These are phyloP conservation scores for Pomacea canaliculata DNA, from an alignment of 2,888 invertebrate genomes.

Conservation along the genomic window DNA sequence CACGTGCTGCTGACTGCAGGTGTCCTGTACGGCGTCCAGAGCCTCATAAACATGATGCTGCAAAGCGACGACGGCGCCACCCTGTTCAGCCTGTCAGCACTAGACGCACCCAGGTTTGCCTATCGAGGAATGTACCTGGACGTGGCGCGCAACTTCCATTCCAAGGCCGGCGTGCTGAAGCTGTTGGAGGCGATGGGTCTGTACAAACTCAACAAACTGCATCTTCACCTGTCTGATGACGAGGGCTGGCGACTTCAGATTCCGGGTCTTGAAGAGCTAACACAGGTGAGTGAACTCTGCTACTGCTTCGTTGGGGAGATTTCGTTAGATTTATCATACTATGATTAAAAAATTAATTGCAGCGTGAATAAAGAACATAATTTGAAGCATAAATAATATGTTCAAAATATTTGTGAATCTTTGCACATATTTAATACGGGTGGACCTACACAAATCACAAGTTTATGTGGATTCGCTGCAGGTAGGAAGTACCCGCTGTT, in stretches of 20 bases:
- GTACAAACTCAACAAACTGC: conserved; percentile 66
- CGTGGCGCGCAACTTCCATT: conserved; percentile 57
- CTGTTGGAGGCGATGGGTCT: conserved; percentile 61
- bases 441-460: too few species aligned
- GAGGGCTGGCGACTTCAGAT: conserved; percentile 68
- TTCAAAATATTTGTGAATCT: too few species aligned
- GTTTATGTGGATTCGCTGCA: conserved; percentile 26
- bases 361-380: too few species aligned
- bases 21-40: conserved; percentile 27
- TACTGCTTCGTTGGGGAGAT: too few species aligned
- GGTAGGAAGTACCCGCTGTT: conserved; percentile 59
- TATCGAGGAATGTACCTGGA: conserved; percentile 57
- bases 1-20: background rate
- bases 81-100: conserved; percentile 34
- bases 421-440: too few species aligned
- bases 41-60: conserved; percentile 27
- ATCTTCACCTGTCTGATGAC: conserved; percentile 66
- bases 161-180: conserved; percentile 44
- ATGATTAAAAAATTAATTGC: too few species aligned
- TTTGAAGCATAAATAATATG: too few species aligned
- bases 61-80: conserved; percentile 22
- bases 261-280: conserved; percentile 62
- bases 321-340: too few species aligned
- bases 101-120: conserved; percentile 48
- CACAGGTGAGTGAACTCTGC: conserved; percentile 43